phyloP scores from a whole-genome alignment of 2,888 invertebrate species.

The Hypselothyrea guttata region DNA sequence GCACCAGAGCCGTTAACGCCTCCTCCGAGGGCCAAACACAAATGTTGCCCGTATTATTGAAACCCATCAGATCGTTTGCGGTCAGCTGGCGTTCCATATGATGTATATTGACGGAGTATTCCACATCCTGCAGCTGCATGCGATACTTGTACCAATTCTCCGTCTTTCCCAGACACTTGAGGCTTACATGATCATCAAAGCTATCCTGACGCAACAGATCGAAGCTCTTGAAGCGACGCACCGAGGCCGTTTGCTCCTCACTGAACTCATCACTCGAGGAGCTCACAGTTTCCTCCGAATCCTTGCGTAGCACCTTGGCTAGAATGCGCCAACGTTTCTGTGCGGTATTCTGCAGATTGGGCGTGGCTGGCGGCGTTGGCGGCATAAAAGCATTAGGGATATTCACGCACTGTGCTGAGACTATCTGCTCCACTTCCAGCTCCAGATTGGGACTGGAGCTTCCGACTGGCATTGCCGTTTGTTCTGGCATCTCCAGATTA shows the following conservation, averaged over 20 bases:
- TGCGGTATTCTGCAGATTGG: conserved; percentile 83
- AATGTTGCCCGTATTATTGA: conserved; percentile 91
- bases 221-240: conserved; percentile 85
- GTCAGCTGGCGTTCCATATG: conserved; percentile 86
- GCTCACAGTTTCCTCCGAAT: conserved; percentile 81
- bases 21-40: conserved; percentile 92
- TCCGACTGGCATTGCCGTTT: conserved; percentile 2
- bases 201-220: conserved; percentile 84
- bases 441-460: conserved; percentile 52
- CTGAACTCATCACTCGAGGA: conserved; percentile 79
- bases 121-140: conserved; percentile 81
- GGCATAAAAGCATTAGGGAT: conserved; percentile 50
- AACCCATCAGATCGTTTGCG: conserved; percentile 89
- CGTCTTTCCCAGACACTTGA: conserved; percentile 82
- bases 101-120: conserved; percentile 85
- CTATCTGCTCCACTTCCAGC: conserved; percentile 52
- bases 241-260: conserved; percentile 83
- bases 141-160: conserved; percentile 87
- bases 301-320: conserved; percentile 85
- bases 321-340: conserved; percentile 88
- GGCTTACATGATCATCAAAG: conserved; percentile 80
- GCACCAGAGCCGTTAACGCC: conserved; percentile 87
- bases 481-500: conserved; percentile 36
- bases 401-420: conserved; percentile 34
- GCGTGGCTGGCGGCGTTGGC: conserved; percentile 80